A percentile compares a stretch with the other conserved stretches of the same genome.
These are phyloP conservation scores for Palythoa caribaeorum DNA, from an alignment of 92 coral and sea anemone genomes.

Conservation along the genomic window DNA sequence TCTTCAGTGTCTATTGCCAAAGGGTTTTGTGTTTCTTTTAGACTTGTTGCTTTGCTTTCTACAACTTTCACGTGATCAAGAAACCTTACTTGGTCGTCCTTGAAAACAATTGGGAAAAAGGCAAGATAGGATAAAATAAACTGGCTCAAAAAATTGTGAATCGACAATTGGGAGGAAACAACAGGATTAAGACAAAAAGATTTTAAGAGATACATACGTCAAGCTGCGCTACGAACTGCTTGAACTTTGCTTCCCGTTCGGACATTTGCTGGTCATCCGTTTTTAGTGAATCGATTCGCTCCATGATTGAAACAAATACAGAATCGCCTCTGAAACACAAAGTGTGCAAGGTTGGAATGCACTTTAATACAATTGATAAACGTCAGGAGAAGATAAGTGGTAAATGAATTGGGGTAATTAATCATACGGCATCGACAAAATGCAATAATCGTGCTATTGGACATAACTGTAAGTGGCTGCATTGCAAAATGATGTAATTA, in stretches of 20 bases:
- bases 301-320: conserved; percentile 76
- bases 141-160: too few relatives aligned
- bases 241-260: conserved; percentile 77
- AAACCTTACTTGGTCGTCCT: conserved; percentile 80
- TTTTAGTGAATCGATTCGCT: conserved; percentile 84
- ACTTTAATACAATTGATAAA: not conserved
- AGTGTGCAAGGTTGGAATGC: not conserved
- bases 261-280: conserved; percentile 59
- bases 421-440: too few relatives aligned
- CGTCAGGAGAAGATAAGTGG: not conserved
- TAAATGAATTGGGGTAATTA: not conserved
- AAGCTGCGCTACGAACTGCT: conserved; percentile 73
- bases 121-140: not conserved
- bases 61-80: conserved; percentile 83
- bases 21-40: conserved; percentile 71
- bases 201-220: conserved; percentile 57
- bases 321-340: conserved; percentile 77
- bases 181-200: too few relatives aligned
- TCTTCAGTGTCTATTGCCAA: conserved; percentile 51
- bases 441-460: too few relatives aligned
- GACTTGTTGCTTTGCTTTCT: conserved; percentile 84
- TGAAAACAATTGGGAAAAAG: not conserved
- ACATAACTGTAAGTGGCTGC: too few relatives aligned
- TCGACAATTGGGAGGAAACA: too few relatives aligned
- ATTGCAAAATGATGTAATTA: too few relatives aligned